Evolutionary conservation across 2,888 invertebrate genomes (phyloP).

Genomic region (Drosophila fungiperda): DNA sequence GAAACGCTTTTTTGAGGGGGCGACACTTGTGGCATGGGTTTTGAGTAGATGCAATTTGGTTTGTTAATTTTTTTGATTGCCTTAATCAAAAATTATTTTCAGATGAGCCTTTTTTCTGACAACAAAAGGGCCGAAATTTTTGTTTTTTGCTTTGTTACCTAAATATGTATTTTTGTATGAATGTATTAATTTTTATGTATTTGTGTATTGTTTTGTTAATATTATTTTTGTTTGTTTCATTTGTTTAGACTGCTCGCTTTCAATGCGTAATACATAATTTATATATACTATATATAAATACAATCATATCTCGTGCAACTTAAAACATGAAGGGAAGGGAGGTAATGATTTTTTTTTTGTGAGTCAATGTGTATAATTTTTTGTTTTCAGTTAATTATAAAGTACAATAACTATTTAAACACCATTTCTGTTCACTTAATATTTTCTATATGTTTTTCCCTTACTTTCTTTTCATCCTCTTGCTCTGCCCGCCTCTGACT

Average conservation of each 20-base stretch:
- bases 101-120: conserved; percentile 15
- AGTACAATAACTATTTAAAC: conserved; percentile 73
- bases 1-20: conserved; percentile 35
- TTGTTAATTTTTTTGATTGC: conserved; percentile 33
- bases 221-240: conserved; percentile 37
- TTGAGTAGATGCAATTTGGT: conserved; percentile 54
- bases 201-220: conserved; percentile 11
- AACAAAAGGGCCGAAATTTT: conserved; percentile 28
- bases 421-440: conserved; percentile 37
- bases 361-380: conserved; percentile 40
- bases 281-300: conserved; percentile 75
- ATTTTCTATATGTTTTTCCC: conserved; percentile 17
- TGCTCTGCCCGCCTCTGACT: conserved; percentile 15
- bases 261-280: conserved; percentile 74
- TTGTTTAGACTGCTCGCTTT: conserved; percentile 66
- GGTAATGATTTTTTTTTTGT: conserved; percentile 16
- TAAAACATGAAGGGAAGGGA: conserved; percentile 43
- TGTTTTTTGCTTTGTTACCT: conserved; percentile 36
- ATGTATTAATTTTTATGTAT: conserved; percentile 25
- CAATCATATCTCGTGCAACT: conserved; percentile 77
- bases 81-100: conserved; percentile 37
- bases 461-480: conserved; percentile 6
- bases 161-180: conserved; percentile 34
- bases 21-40: conserved; percentile 44
- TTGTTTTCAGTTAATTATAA: conserved; percentile 62